These are phyloP conservation scores for Drosophila gaucha DNA, from an alignment of 2,888 invertebrate species.

Conservation along the genomic window DNA sequence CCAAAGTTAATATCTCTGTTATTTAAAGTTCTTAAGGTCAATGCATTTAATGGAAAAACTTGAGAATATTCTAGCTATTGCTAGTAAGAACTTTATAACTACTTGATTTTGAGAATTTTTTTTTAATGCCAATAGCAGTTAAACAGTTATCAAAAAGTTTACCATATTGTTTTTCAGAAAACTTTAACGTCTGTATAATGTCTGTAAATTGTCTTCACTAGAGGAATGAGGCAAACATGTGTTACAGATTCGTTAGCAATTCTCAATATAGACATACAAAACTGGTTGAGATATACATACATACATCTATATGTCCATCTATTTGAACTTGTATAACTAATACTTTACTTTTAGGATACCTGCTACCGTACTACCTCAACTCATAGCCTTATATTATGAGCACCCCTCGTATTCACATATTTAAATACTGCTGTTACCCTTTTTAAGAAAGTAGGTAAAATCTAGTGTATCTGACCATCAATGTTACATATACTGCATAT, in stretches of 20 bases:
- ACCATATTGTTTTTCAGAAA: neutral
- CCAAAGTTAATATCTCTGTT: no score
- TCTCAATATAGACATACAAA: no score
- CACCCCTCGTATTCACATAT: neutral
- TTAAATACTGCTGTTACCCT: neutral
- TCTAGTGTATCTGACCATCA: slow-evolving; percentile 2
- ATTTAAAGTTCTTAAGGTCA: neutral
- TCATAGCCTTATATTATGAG: neutral
- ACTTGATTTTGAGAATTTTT: neutral
- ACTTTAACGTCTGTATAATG: neutral
- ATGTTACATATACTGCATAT: no score
- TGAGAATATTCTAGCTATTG: neutral
- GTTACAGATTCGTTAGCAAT: neutral
- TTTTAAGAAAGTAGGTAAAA: neutral
- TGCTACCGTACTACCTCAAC: no score
- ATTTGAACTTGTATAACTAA: no score
- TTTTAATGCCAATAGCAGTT: neutral
- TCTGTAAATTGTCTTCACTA: no score
- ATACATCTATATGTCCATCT: no score
- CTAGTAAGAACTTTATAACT: neutral
- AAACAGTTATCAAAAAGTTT: no score
- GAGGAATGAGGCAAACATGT: neutral
- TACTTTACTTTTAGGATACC: no score
- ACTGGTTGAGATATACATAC: no score
- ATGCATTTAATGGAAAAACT: neutral